Evolutionary conservation across 92 coral and sea anemone species (phyloP), one percentile per base, ranked within the genome.

Genomic region (Diadumene lineata): DNA sequence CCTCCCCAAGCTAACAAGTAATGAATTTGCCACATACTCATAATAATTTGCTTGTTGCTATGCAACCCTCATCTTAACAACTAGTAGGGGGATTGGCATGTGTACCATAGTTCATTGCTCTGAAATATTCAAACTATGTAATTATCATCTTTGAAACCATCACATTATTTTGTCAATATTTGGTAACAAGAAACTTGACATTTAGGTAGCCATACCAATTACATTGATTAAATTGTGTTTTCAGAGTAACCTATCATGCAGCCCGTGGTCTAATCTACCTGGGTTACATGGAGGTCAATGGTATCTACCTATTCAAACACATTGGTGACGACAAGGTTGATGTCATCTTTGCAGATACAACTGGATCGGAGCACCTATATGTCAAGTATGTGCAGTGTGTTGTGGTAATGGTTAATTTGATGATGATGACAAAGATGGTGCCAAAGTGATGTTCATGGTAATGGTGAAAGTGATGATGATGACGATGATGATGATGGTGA

Each of bases 171-270:
- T n/a, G n/a, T n/a, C n/a, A n/a, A n/a, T n/a, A n/a, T n/a, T n/a
- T n/a, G n/a, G n/a, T n/a, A n/a, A n/a, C n/a, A n/a, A n/a, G n/a
- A n/a, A n/a, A n/a, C n/a, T n/a, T n/a, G n/a, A n/a, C n/a, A n/a
- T n/a, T n/a, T n/a, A n/a, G n/a, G n/a, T n/a, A n/a, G n/a, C n/a
- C n/a, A n/a, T n/a, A n/a, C n/a, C n/a, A n/a, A n/a, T n/a, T n/a
- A n/a, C n/a, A n/a, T n/a, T n/a, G n/a, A n/a, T n/a, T n/a, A n/a
- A n/a, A n/a, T n/a, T n/a, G n/a, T 55, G 18, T 17, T 73, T 76
- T 1, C 77, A 94, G 98, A 75, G 85, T 92, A 60, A 84, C 91
- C 11, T 94, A 94, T 62, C 98, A 94, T 80, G 97, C 97, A 18
- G 93, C 97, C 9, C 82, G 98, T 50, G 92, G 94, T 38, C 64